Conservation (phyloP, 2,113 vertebrate genomes). For the Misgurnus mizolepis region DNA sequence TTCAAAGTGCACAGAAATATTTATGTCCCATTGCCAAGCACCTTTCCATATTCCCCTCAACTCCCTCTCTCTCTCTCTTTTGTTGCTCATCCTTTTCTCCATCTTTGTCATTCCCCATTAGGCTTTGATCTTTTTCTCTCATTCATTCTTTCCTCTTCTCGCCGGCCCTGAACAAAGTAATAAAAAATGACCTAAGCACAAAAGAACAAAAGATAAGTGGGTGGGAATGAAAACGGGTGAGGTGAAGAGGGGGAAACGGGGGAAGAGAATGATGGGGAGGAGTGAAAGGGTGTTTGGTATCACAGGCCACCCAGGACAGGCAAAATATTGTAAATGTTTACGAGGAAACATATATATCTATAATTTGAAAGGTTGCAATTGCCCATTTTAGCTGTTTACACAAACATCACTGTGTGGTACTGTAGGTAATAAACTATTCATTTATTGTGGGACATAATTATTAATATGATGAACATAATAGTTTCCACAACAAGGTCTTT, state of each 20-base stretch:
- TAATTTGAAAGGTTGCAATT: slow-evolving; percentile 4
- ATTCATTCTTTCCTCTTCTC: slow-evolving; percentile 40
- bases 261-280: slow-evolving; percentile 38
- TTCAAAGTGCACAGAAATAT: slow-evolving; percentile 45
- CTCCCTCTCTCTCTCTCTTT: background rate
- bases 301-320: slow-evolving; percentile 27
- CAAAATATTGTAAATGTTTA: slow-evolving; percentile 20
- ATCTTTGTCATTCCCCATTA: slow-evolving; percentile 31
- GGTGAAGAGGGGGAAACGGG: slow-evolving; percentile 23
- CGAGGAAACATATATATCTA: background rate
- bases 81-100: slow-evolving; percentile 24
- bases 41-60: slow-evolving; percentile 28
- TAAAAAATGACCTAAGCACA: slow-evolving; percentile 56
- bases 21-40: slow-evolving; percentile 33
- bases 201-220: slow-evolving; percentile 54
- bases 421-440: too few species aligned
- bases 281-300: slow-evolving; percentile 13
- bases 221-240: slow-evolving; percentile 44
- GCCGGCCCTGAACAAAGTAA: slow-evolving; percentile 44
- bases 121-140: slow-evolving; percentile 40
- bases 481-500: too few species aligned
- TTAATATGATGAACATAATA: too few species aligned
- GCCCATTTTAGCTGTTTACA: slow-evolving; percentile 19
- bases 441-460: background rate
- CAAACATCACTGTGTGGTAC: background rate